A percentile compares a stretch with the other conserved stretches of the same genome.
phyloP scores from a whole-genome alignment of 1,140 invertebrate species.

The Drosophila trapezifrons region DNA sequence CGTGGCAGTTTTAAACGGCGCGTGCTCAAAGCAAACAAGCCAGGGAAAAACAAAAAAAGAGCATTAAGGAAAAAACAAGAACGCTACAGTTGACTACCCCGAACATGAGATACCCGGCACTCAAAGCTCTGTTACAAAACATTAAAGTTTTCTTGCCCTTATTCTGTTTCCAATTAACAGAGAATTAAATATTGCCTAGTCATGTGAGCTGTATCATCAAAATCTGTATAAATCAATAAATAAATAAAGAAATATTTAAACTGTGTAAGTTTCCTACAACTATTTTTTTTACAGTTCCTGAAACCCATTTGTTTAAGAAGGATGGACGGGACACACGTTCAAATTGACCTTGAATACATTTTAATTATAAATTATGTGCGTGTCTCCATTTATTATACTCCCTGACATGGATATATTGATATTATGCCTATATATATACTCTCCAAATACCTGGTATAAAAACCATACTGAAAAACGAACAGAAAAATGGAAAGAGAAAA shows the following conservation, averaged over 20 bases:
- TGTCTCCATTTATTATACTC: neutral
- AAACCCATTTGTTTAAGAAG: neutral
- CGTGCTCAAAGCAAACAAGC: constrained; percentile 69
- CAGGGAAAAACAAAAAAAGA: constrained; percentile 24
- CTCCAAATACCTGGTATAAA: constrained; percentile 1
- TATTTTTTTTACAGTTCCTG: neutral
- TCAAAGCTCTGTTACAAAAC: neutral
- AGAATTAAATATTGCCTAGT: neutral
- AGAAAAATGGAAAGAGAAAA: constrained; percentile 28
- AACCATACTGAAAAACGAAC: constrained; percentile 6
- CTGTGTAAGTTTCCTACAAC: neutral
- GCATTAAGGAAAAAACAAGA: neutral
- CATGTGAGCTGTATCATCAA: neutral
- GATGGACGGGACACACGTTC: neutral
- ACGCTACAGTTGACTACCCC: neutral
- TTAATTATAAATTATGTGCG: constrained; percentile 19
- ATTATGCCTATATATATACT: neutral
- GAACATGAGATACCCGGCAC: constrained; percentile 7
- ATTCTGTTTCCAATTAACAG: neutral
- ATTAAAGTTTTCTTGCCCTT: no score
- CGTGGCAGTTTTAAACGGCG: constrained; percentile 75
- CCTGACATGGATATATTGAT: neutral
- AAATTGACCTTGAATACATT: neutral
- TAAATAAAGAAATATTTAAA: neutral
- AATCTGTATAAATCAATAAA: neutral